Evolutionary conservation across 2,113 vertebrate species (phyloP).

Genomic region (Tautogolabrus adspersus): DNA sequence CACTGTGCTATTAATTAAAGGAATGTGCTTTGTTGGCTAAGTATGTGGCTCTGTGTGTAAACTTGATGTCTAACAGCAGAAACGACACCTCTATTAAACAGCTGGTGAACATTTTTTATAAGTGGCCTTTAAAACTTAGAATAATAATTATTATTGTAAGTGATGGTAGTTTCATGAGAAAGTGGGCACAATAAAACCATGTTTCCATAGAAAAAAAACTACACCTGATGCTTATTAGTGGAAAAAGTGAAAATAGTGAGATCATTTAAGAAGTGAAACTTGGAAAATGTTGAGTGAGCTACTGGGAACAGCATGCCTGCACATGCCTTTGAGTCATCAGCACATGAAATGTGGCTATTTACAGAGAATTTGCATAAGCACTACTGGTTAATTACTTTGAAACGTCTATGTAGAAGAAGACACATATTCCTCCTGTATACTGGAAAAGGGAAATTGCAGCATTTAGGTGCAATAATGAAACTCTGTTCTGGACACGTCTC

Average conservation of each 20-base stretch:
- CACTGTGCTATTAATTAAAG: conserved; percentile 80
- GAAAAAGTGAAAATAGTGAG: conserved; percentile 36
- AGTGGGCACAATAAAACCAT: conserved; percentile 1
- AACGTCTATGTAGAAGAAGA: conserved; percentile 35
- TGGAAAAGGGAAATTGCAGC: conserved; percentile 34
- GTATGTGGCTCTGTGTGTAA: conserved; percentile 73
- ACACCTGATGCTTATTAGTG: background rate
- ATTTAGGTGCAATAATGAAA: conserved; percentile 37
- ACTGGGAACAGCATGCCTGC: conserved; percentile 45
- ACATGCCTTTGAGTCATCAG: conserved; percentile 68
- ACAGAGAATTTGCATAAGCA: conserved; percentile 57
- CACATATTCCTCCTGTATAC: conserved; percentile 34
- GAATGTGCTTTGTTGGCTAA: conserved; percentile 78
- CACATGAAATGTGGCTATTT: conserved; percentile 64
- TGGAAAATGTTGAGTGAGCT: conserved; percentile 29
- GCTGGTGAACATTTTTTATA: conserved; percentile 59
- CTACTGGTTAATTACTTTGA: conserved; percentile 48
- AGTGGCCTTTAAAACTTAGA: conserved; percentile 39
- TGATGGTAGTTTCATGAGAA: conserved; percentile 13
- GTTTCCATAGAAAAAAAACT: conserved; percentile 12
- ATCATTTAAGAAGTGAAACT: conserved; percentile 25
- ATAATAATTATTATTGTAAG: conserved; percentile 49
- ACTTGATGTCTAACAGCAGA: conserved; percentile 59
- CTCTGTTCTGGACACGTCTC: conserved; percentile 10
- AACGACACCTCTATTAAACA: conserved; percentile 71